Evolutionary conservation across 2,888 invertebrate species (phyloP).

Genomic region (Anorthoa munda): DNA sequence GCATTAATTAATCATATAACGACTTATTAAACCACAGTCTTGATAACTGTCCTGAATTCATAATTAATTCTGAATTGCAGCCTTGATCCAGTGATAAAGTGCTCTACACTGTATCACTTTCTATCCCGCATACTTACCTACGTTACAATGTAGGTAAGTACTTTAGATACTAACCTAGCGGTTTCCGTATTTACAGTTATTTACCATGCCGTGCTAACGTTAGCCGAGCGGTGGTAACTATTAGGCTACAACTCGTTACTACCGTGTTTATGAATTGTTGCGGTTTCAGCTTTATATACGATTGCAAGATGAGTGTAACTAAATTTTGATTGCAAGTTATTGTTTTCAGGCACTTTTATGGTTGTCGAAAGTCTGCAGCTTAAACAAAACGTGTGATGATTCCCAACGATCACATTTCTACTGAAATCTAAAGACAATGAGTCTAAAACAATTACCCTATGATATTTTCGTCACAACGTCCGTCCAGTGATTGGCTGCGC

Average conservation of each 20-base stretch:
- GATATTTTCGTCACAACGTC: conserved; percentile 73
- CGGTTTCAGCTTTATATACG: conserved; percentile 28
- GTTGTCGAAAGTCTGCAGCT: neutral
- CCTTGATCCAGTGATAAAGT: conserved; percentile 51
- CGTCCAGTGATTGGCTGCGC: conserved; percentile 72
- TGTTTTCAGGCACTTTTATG: neutral
- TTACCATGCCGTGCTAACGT: conserved; percentile 55
- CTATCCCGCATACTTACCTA: conserved; percentile 44
- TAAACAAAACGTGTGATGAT: neutral
- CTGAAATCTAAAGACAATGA: conserved; percentile 36
- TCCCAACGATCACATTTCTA: conserved; percentile 15
- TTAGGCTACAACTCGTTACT: conserved; percentile 40
- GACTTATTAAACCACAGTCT: conserved; percentile 16
- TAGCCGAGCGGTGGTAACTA: conserved; percentile 33
- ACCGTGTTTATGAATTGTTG: conserved; percentile 49
- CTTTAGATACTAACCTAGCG: conserved; percentile 43
- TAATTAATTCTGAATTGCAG: conserved; percentile 50
- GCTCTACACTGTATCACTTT: conserved; percentile 45
- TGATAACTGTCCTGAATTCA: conserved; percentile 29
- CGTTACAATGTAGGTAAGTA: conserved; percentile 38
- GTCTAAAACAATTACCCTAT: conserved; percentile 66
- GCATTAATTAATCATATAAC: conserved; percentile 4
- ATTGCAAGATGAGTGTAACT: conserved; percentile 4
- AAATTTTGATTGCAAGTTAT: conserved; percentile 8
- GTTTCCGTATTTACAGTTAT: conserved; percentile 62